Conservation (phyloP, 2,113 vertebrate species). For the Piaya cayana region DNA sequence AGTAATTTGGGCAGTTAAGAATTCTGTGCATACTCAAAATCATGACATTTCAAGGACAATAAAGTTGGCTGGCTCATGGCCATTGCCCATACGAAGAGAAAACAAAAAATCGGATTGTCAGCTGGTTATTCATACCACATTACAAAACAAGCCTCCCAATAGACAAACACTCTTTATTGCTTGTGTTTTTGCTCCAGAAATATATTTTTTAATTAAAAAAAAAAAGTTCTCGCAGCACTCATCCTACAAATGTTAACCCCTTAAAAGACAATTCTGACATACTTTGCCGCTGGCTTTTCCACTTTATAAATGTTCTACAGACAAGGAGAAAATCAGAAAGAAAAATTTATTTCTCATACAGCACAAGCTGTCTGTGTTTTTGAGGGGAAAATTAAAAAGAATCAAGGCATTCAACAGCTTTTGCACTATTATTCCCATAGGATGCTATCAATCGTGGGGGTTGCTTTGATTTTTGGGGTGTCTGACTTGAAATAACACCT, state of each 20-base stretch:
- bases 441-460: background rate
- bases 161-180: slow-evolving; percentile 70
- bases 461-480: background rate
- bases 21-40: slow-evolving; percentile 74
- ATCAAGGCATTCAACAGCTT: background rate
- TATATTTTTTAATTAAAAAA: slow-evolving; percentile 71
- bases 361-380: background rate
- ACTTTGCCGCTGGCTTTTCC: slow-evolving; percentile 47
- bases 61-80: slow-evolving; percentile 74
- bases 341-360: slow-evolving; percentile 35
- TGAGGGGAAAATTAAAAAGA: background rate
- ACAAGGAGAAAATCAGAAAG: slow-evolving; percentile 34
- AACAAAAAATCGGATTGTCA: slow-evolving; percentile 61
- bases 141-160: slow-evolving; percentile 75
- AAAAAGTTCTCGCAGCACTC: slow-evolving; percentile 37
- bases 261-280: slow-evolving; percentile 57
- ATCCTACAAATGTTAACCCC: slow-evolving; percentile 72
- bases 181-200: slow-evolving; percentile 67
- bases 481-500: background rate
- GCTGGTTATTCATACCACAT: slow-evolving; percentile 71
- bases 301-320: slow-evolving; percentile 54
- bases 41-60: slow-evolving; percentile 77
- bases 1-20: slow-evolving; percentile 75
- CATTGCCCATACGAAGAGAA: slow-evolving; percentile 67
- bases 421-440: background rate